These are phyloP conservation scores for Montipora cactus DNA, from an alignment of 64 coral and sea anemone species.

Conservation along the genomic window DNA sequence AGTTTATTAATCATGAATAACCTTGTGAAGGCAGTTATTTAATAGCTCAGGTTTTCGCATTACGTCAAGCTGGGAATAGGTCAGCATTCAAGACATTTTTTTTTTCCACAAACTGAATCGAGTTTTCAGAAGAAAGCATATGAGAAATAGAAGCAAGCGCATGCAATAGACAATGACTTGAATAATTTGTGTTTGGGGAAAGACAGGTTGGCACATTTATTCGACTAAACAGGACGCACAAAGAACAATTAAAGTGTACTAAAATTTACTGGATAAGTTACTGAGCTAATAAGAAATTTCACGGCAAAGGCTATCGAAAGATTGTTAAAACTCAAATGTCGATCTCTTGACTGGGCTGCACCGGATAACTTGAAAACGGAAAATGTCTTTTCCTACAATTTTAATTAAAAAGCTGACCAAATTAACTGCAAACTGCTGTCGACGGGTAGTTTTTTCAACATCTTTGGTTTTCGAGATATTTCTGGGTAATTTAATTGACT, in stretches of 20 bases:
- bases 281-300: background rate
- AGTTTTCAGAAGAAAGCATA: background rate
- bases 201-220: background rate
- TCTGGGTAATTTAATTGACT: constrained; percentile 30
- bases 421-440: constrained; percentile 24
- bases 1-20: constrained; percentile 61
- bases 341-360: background rate
- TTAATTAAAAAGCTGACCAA: constrained; percentile 37
- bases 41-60: constrained; percentile 33
- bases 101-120: background rate
- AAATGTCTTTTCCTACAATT: background rate
- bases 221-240: background rate
- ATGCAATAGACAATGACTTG: background rate
- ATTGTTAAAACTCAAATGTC: background rate
- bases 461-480: constrained; percentile 32
- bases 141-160: no score
- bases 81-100: constrained; percentile 5
- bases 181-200: background rate
- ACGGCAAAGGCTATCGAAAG: background rate
- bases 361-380: background rate
- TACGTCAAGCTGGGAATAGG: constrained; percentile 14
- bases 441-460: constrained; percentile 46
- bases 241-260: background rate
- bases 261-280: constrained; percentile 22
- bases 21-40: constrained; percentile 26